phyloP scores from a whole-genome alignment of 2,797 vertebrate genomes.

The Vespertilio murinus region DNA sequence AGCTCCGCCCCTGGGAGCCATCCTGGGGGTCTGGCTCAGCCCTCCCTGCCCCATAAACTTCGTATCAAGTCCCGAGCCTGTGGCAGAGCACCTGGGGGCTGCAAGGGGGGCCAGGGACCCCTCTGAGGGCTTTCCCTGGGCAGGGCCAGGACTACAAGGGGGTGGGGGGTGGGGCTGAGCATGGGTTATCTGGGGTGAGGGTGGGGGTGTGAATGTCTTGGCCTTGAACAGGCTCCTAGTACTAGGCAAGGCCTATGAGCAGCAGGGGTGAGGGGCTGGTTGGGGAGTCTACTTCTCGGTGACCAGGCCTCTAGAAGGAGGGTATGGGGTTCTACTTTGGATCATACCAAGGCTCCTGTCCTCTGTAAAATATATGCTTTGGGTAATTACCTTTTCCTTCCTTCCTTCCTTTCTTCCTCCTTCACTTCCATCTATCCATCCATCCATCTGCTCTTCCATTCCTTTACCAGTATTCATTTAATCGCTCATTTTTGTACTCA shows the following conservation, averaged over 20 bases:
- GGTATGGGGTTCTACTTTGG: not conserved
- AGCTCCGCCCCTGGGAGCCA: slow-evolving; percentile 46
- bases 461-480: not conserved
- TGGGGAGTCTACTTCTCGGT: not conserved
- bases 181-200: not conserved
- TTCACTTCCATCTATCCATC: too few relatives aligned
- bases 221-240: not conserved
- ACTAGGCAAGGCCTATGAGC: not conserved
- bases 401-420: too few relatives aligned
- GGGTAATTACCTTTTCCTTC: not conserved
- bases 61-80: slow-evolving; percentile 82
- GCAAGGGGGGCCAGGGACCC: slow-evolving; percentile 29
- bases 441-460: not conserved
- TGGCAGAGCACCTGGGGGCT: not conserved
- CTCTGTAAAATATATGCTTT: not conserved
- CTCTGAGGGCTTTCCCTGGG: slow-evolving; percentile 47
- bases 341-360: not conserved
- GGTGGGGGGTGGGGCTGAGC: not conserved
- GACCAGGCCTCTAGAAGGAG: not conserved
- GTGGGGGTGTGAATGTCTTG: not conserved
- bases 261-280: accelerated
- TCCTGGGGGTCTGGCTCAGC: not conserved
- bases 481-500: not conserved
- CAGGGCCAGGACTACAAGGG: not conserved
- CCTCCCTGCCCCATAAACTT: slow-evolving; percentile 86